Evolutionary conservation across 2,888 invertebrate species (phyloP).

Genomic region (Teleiodes luculella): DNA sequence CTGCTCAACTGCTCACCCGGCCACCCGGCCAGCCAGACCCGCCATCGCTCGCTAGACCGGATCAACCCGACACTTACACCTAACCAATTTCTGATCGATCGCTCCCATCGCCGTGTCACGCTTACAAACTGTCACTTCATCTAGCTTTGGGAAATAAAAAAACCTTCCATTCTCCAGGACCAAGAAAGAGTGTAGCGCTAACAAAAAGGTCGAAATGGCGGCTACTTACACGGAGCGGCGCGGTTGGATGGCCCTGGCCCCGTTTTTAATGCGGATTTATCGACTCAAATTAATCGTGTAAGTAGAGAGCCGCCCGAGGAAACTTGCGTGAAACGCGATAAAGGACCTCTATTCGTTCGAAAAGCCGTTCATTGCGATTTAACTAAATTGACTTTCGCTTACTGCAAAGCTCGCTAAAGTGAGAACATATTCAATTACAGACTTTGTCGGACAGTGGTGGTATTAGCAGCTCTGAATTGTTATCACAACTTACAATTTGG

Average conservation of each 20-base stretch:
- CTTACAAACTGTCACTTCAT: slow-evolving; percentile 35
- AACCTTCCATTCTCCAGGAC: slow-evolving; percentile 25
- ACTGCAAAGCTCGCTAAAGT: slow-evolving; percentile 37
- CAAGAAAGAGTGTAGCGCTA: slow-evolving; percentile 43
- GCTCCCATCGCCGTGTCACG: slow-evolving; percentile 36
- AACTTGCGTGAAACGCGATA: slow-evolving; percentile 73
- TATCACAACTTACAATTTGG: slow-evolving; percentile 7
- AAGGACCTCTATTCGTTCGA: slow-evolving; percentile 58
- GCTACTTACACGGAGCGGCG: slow-evolving; percentile 63
- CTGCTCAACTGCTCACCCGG: too few species aligned
- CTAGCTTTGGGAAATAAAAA: slow-evolving; percentile 32
- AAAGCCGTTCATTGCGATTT: slow-evolving; percentile 57
- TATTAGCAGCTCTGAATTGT: slow-evolving; percentile 16
- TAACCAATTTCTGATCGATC: slow-evolving; percentile 54
- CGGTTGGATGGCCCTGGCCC: slow-evolving; percentile 64
- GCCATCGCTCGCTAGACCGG: slow-evolving; percentile 32
- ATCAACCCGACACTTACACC: slow-evolving; percentile 42
- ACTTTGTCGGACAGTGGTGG: slow-evolving; percentile 15
- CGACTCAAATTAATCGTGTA: slow-evolving; percentile 77
- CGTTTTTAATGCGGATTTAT: slow-evolving; percentile 76
- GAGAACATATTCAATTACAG: slow-evolving; percentile 29
- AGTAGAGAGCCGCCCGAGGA: slow-evolving; percentile 65
- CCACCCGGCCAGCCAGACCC: not conserved
- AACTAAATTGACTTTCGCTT: slow-evolving; percentile 52
- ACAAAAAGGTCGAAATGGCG: slow-evolving; percentile 62